Percentiles rank a stretch among this genome's conserved stretches.
Conservation (phyloP, 2,888 invertebrate genomes). For the Oxystoma pomonae region DNA sequence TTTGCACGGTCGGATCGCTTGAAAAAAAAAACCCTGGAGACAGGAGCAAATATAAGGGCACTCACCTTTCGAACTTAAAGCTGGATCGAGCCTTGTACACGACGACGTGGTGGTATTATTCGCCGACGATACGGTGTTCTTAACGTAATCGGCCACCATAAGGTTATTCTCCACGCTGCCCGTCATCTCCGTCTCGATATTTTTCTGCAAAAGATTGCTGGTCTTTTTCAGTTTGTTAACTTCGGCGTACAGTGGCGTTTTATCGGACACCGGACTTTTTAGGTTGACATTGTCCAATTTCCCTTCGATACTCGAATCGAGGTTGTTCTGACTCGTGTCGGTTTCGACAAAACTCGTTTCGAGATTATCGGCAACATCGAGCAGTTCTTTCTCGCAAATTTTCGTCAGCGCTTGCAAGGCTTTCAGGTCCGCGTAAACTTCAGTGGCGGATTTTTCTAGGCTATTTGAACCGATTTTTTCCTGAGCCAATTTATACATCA, state of each 20-base stretch:
- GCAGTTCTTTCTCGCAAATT: slow-evolving; percentile 37
- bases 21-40: too few species aligned
- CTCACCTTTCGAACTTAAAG: not conserved
- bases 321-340: slow-evolving; percentile 37
- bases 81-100: slow-evolving; percentile 15
- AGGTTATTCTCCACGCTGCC: slow-evolving; percentile 25
- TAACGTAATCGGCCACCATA: slow-evolving; percentile 18
- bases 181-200: slow-evolving; percentile 19
- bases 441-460: slow-evolving; percentile 42
- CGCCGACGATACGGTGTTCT: slow-evolving; percentile 16
- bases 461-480: slow-evolving; percentile 36
- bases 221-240: slow-evolving; percentile 39
- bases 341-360: slow-evolving; percentile 42
- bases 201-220: slow-evolving; percentile 20
- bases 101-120: slow-evolving; percentile 20
- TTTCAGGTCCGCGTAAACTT: slow-evolving; percentile 45
- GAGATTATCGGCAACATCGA: slow-evolving; percentile 33
- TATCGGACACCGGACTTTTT: slow-evolving; percentile 36
- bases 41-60: too few species aligned
- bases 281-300: slow-evolving; percentile 34
- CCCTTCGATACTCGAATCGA: slow-evolving; percentile 29
- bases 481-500: slow-evolving; percentile 40
- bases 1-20: too few species aligned
- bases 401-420: slow-evolving; percentile 39
- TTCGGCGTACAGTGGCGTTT: slow-evolving; percentile 42